Evolutionary conservation across 2,113 vertebrate species (phyloP).

Genomic region (Corythaeola cristata): DNA sequence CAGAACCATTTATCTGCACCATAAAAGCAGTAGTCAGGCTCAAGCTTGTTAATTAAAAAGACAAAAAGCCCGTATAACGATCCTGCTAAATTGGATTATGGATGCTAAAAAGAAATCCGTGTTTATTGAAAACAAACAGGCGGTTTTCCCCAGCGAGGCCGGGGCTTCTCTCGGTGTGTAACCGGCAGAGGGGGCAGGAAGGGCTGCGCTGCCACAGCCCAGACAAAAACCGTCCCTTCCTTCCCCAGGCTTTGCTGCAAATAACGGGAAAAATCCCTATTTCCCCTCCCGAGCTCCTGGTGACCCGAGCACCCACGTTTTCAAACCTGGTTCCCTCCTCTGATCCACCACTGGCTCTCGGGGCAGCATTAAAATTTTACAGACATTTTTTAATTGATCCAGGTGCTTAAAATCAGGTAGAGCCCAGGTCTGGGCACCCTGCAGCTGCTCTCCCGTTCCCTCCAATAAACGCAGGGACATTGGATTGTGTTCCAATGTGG

Average conservation of each 20-base stretch:
- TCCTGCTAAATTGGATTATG: neutral
- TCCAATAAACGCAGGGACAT: neutral
- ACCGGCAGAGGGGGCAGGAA: conserved; percentile 49
- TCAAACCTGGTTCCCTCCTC: neutral
- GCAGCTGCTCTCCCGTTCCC: neutral
- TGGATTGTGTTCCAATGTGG: neutral
- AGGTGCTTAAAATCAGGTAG: neutral
- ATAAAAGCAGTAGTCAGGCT: neutral
- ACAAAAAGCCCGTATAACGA: neutral
- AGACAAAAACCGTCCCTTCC: too few species aligned
- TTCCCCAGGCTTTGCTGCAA: neutral
- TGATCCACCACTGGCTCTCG: neutral
- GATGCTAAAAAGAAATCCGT: neutral
- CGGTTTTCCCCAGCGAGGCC: neutral
- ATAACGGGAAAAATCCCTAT: neutral
- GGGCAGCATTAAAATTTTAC: neutral
- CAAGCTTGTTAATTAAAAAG: neutral
- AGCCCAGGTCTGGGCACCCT: neutral
- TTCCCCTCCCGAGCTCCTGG: neutral
- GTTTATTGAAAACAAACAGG: neutral
- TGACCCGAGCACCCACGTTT: neutral
- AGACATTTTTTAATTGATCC: rapidly evolving
- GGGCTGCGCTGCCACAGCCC: neutral
- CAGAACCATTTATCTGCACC: neutral
- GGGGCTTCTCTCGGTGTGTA: neutral